A percentile compares a stretch with the other conserved stretches of the same genome.
These are phyloP conservation scores for Sebastes cheni DNA, from an alignment of 2,797 vertebrate genomes.

Conservation along the genomic window DNA sequence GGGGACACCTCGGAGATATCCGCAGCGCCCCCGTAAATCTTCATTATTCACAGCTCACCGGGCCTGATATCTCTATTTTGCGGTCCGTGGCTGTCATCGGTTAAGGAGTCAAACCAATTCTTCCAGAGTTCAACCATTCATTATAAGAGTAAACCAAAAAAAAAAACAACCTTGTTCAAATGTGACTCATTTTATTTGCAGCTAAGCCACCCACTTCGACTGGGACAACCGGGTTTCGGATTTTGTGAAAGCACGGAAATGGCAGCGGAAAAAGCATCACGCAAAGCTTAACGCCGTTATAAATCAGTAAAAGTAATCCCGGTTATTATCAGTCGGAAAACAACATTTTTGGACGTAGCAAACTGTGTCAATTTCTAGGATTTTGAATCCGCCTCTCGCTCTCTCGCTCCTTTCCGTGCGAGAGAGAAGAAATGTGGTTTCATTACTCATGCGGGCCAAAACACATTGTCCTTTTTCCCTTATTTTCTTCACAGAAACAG, in stretches of 20 bases:
- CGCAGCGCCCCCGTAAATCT: slow-evolving; percentile 58
- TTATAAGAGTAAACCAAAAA: slow-evolving; percentile 22
- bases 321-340: slow-evolving; percentile 34
- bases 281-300: slow-evolving; percentile 20
- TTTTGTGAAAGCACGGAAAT: slow-evolving; percentile 19
- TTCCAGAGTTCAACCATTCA: slow-evolving; percentile 33
- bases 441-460: slow-evolving; percentile 69
- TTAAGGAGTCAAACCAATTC: slow-evolving; percentile 44
- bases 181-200: slow-evolving; percentile 35
- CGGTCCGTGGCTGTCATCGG: slow-evolving; percentile 35
- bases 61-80: slow-evolving; percentile 65
- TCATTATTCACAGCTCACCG: slow-evolving; percentile 55
- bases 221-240: slow-evolving; percentile 8
- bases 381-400: slow-evolving; percentile 16
- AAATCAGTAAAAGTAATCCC: slow-evolving; percentile 47
- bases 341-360: slow-evolving; percentile 29
- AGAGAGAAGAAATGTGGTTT: slow-evolving; percentile 68
- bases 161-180: slow-evolving; percentile 20
- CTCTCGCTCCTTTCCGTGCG: slow-evolving; percentile 51
- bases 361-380: slow-evolving; percentile 57
- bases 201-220: slow-evolving; percentile 51
- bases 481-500: slow-evolving; percentile 53
- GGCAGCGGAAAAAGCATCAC: slow-evolving; percentile 2
- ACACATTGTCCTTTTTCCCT: slow-evolving; percentile 55
- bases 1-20: slow-evolving; percentile 49